Conservation (phyloP, 2,797 vertebrate genomes). For the Channallabes apus region DNA sequence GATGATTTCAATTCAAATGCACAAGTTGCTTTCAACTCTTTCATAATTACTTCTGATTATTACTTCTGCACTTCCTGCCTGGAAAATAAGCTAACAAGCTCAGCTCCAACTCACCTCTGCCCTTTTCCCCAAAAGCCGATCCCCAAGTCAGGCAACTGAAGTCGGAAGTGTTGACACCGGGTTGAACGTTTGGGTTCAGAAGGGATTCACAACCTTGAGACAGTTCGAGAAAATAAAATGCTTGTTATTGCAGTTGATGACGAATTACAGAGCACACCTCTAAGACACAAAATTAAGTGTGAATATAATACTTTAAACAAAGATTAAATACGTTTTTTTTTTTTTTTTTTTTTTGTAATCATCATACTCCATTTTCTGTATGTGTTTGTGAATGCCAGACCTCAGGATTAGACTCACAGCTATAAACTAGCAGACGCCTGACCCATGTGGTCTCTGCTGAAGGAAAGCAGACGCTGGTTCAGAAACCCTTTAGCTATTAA, state of each 20-base stretch:
- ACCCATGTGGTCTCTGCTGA: conserved; percentile 5
- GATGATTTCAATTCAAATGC: too few relatives aligned
- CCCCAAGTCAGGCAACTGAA: not conserved
- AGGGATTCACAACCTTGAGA: not conserved
- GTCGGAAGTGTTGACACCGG: not conserved
- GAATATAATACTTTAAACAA: not conserved
- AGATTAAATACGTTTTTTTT: not conserved
- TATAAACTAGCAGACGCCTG: conserved; percentile 20
- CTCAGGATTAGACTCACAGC: conserved; percentile 10
- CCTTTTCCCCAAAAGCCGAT: not conserved
- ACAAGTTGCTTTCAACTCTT: not conserved
- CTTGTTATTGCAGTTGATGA: not conserved
- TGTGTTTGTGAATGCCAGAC: not conserved
- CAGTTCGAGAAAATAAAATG: not conserved
- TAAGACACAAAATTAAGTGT: not conserved
- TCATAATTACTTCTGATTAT: not conserved
- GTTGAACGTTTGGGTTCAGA: not conserved
- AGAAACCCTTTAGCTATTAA: conserved; percentile 4
- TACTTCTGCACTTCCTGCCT: not conserved
- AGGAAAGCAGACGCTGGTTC: conserved; percentile 18
- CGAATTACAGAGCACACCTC: not conserved
- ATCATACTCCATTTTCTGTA: not conserved
- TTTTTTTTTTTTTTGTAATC: not conserved
- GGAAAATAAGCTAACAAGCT: conserved; percentile 9
- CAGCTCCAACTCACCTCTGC: not conserved